phyloP scores from a whole-genome alignment of 2,888 invertebrate genomes.

The Andrena bicolor region DNA sequence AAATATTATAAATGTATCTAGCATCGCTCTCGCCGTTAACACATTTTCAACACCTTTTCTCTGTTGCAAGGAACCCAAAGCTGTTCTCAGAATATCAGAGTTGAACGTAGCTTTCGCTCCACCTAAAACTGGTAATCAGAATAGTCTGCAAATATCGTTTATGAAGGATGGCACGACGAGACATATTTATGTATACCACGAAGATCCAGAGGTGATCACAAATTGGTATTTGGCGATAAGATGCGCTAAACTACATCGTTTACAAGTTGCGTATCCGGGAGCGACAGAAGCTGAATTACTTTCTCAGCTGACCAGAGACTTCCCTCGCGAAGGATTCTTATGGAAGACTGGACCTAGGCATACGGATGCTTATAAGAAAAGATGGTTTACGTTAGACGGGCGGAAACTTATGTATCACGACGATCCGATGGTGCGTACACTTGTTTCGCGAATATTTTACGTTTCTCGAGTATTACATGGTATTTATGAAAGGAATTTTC shows the following conservation, averaged over 20 bases:
- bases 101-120: conserved; percentile 94
- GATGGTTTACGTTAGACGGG: conserved; percentile 96
- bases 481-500: conserved; percentile 20
- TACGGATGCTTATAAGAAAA: conserved; percentile 92
- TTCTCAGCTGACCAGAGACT: conserved; percentile 91
- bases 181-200: conserved; percentile 95
- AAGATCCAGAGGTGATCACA: conserved; percentile 93
- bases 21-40: background rate
- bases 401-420: conserved; percentile 97
- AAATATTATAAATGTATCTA: background rate
- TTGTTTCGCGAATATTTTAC: background rate
- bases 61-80: conserved; percentile 91
- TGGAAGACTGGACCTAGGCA: conserved; percentile 95
- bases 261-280: conserved; percentile 94
- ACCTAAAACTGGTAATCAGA: conserved; percentile 91
- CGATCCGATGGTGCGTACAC: conserved; percentile 88
- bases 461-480: background rate
- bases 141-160: conserved; percentile 94
- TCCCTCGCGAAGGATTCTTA: conserved; percentile 94
- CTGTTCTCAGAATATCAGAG: conserved; percentile 92
- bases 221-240: conserved; percentile 95
- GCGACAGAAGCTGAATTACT: conserved; percentile 90
- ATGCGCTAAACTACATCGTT: conserved; percentile 93
- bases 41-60: conserved; percentile 2
- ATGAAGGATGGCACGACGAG: conserved; percentile 94